Base-by-base conservation (phyloP, 1,140 invertebrate genomes). In the Pseudomyrmex cubaensis region DNA sequence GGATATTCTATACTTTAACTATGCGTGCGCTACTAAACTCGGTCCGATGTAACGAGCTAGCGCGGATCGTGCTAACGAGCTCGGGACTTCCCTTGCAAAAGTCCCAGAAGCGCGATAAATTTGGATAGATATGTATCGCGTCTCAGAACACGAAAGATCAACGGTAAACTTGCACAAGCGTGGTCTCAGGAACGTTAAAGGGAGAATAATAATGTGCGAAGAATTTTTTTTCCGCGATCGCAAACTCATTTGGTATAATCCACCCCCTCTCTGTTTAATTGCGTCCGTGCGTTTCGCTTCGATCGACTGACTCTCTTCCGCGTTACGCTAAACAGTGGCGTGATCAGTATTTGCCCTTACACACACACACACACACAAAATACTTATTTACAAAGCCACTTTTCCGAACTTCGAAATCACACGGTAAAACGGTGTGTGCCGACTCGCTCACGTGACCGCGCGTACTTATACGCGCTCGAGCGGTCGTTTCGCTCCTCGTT, bases 91-190 rank as follows among this genome's bases (percentile, higher is more conserved):
- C 44, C 54, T 59, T n/a, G 76, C 54, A 64, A 78, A 78, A 78
- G 76, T 78, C 76, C 76, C 76, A 69, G 76, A 78, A 78, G 76
- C 76, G 44, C 76, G 76, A 80, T 80, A 80, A 80, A 80, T 80
- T 80, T 20, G 66, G 5, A 17, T 52, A 48, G 76, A 80, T 80
- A 80, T 66, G 35, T 54, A 80, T 80, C 76, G 44, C 66, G 59
- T 35, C 66, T 80, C 66, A 59, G 35, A 69, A 78, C 52, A 15
- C 52, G 35, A 54, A 70, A 72, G 66, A 80, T 59, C 76, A 59
- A 80, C 66, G 59, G 50, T 20, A 22, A 80, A 59, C 74, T 77
- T n/a, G 35, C 74, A 67, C 15, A 7, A 35, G 54, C 70, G 70
- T 50, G 59, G 20, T 48, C 20, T 1, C 46, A 1, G 8, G 52